Conservation (phyloP, 2,888 invertebrate species). For the Phaedon cochleariae region DNA sequence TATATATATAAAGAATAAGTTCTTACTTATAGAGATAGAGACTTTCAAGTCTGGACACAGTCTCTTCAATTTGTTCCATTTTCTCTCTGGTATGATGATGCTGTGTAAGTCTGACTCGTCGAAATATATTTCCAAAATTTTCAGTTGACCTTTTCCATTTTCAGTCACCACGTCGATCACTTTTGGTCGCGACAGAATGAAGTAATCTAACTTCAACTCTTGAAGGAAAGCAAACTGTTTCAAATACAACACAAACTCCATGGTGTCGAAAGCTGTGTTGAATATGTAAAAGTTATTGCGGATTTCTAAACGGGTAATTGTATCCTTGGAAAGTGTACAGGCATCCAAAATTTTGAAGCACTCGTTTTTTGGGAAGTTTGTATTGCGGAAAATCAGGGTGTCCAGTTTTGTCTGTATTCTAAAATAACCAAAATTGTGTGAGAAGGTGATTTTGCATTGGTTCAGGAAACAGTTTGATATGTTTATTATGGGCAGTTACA, state of each 20-base stretch:
- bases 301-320: conserved; percentile 59
- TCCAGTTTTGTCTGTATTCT: conserved; percentile 61
- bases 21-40: conserved; percentile 48
- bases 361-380: conserved; percentile 61
- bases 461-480: too few relatives aligned
- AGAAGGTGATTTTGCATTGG: too few relatives aligned
- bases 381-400: conserved; percentile 60
- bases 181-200: conserved; percentile 59
- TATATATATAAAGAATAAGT: neutral
- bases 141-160: conserved; percentile 57
- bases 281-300: conserved; percentile 61
- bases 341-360: conserved; percentile 61
- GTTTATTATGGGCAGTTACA: too few relatives aligned
- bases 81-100: conserved; percentile 58
- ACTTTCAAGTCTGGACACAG: conserved; percentile 61
- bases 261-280: conserved; percentile 51
- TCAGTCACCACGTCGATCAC: conserved; percentile 59
- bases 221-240: conserved; percentile 58
- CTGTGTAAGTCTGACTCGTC: conserved; percentile 61
- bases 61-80: conserved; percentile 59
- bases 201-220: conserved; percentile 62
- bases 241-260: conserved; percentile 51
- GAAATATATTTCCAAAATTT: conserved; percentile 59
- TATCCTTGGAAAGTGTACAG: conserved; percentile 55
- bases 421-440: conserved; percentile 35